phyloP scores from a whole-genome alignment of 2,888 invertebrate species.

The Noctua janthe region DNA sequence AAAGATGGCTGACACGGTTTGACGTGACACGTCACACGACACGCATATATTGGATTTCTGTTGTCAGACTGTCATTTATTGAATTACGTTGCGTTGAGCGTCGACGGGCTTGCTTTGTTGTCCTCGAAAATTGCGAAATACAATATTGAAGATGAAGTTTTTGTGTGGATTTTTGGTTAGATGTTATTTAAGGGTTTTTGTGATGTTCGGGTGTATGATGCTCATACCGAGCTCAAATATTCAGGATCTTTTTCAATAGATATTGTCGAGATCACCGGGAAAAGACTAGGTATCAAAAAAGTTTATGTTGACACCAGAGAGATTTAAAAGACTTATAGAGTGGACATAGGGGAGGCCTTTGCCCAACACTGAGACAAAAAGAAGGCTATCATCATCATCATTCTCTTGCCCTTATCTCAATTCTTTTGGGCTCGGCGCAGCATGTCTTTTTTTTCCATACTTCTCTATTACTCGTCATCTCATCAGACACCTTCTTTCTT shows the following conservation, averaged over 20 bases:
- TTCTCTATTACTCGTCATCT: too few relatives aligned
- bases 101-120: conserved; percentile 55
- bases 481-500: too few relatives aligned
- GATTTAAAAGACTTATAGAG: background rate
- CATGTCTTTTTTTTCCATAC: too few relatives aligned
- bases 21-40: conserved; percentile 70
- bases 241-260: background rate
- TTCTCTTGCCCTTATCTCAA: too few relatives aligned
- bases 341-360: background rate
- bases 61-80: conserved; percentile 72
- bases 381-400: too few relatives aligned
- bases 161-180: conserved; percentile 33
- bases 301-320: background rate
- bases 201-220: conserved; percentile 12
- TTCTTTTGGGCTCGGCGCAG: too few relatives aligned
- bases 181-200: conserved; percentile 19
- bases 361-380: too few relatives aligned
- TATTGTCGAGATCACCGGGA: background rate
- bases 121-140: conserved; percentile 47
- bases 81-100: conserved; percentile 63
- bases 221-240: conserved; percentile 11
- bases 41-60: conserved; percentile 78
- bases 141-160: conserved; percentile 53
- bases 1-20: conserved; percentile 65
- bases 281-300: background rate